Evolutionary conservation across 2,797 vertebrate species (phyloP).

Genomic region (Propithecus perrieri): DNA sequence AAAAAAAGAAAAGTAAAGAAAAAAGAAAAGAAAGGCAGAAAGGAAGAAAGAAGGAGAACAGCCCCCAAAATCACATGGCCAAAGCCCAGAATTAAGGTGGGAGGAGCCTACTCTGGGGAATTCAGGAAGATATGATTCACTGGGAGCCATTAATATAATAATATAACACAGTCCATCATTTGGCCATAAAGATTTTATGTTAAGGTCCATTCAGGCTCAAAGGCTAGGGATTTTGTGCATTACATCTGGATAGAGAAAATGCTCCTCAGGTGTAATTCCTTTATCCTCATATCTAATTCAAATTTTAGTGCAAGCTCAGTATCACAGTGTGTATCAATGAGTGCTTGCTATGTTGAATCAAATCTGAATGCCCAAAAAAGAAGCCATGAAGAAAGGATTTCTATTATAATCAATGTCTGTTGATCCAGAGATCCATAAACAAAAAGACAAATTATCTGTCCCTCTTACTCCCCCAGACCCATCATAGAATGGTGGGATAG

Average conservation of each 20-base stretch:
- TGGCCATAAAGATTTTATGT: neutral
- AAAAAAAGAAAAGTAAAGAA: neutral
- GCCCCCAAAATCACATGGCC: neutral
- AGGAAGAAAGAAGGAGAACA: neutral
- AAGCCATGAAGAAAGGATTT: neutral
- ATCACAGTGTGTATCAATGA: neutral
- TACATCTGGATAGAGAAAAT: neutral
- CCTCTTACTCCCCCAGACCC: neutral
- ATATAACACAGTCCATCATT: neutral
- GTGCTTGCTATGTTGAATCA: neutral
- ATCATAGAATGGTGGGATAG: neutral
- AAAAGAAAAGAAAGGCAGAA: neutral
- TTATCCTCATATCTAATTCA: neutral
- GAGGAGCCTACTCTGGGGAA: neutral
- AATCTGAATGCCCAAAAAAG: neutral
- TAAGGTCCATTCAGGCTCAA: neutral
- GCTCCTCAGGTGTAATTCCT: neutral
- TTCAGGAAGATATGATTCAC: neutral
- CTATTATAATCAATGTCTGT: neutral
- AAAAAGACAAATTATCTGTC: neutral
- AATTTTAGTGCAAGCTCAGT: neutral
- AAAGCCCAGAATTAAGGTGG: neutral
- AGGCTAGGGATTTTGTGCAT: neutral
- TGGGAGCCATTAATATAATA: neutral
- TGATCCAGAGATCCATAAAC: neutral